These are phyloP conservation scores for Ophion costatus DNA, from an alignment of 2,888 invertebrate species.

Conservation along the genomic window DNA sequence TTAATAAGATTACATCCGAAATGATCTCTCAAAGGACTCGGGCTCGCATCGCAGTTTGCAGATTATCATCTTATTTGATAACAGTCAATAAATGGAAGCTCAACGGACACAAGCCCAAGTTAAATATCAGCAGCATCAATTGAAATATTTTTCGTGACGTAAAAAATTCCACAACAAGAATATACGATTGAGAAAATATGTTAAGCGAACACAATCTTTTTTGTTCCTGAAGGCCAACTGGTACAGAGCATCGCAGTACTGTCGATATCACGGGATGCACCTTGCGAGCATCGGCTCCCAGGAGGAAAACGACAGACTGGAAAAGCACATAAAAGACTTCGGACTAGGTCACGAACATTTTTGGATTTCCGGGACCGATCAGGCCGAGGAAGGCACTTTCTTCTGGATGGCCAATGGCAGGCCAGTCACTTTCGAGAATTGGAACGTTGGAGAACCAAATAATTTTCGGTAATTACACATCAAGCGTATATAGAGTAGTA, in stretches of 20 bases:
- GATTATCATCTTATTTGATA: too few species aligned
- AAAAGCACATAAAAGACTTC: conserved; percentile 95
- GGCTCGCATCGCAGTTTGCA: too few species aligned
- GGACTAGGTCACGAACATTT: conserved; percentile 96
- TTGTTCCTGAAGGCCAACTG: conserved; percentile 90
- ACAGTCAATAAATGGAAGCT: too few species aligned
- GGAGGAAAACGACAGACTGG: conserved; percentile 95
- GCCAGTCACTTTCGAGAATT: conserved; percentile 95
- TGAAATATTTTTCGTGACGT: too few species aligned
- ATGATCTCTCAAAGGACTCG: too few species aligned
- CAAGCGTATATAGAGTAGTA: neutral
- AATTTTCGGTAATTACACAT: conserved; percentile 87
- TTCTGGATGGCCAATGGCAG: conserved; percentile 97
- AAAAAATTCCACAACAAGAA: neutral
- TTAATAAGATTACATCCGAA: too few species aligned
- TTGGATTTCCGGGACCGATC: conserved; percentile 96
- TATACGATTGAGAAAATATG: neutral
- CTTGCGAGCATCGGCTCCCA: conserved; percentile 95
- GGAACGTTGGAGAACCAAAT: conserved; percentile 97
- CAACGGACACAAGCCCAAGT: too few species aligned
- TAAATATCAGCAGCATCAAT: too few species aligned
- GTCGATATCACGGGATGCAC: conserved; percentile 97
- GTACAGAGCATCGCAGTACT: conserved; percentile 96
- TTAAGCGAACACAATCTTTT: neutral
- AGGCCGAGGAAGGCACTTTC: conserved; percentile 95